Conservation (phyloP, 2,888 invertebrate species). For the Antheraea assamensis region DNA sequence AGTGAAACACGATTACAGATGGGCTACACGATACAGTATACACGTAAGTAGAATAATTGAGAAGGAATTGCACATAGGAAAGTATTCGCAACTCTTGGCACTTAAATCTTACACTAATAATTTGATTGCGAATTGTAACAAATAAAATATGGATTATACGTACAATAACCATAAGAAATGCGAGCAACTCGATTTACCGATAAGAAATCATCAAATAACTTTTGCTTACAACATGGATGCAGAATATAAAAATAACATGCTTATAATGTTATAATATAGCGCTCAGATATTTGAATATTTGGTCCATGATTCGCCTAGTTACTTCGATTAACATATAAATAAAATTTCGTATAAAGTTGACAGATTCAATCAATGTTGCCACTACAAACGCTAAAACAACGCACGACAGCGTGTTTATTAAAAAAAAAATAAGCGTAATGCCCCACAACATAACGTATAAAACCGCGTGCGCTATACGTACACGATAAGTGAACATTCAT, state of each 20-base stretch:
- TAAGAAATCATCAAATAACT: background rate
- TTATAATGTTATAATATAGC: slow-evolving; percentile 2
- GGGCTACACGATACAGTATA: slow-evolving; percentile 26
- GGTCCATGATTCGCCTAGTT: slow-evolving; percentile 10
- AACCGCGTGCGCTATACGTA: slow-evolving; percentile 29
- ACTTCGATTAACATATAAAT: background rate
- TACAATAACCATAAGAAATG: background rate
- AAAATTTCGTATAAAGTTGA: slow-evolving; percentile 5
- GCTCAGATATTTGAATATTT: slow-evolving; percentile 12
- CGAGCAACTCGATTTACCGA: background rate
- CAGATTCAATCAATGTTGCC: slow-evolving; percentile 1
- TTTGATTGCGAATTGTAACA: slow-evolving; percentile 14
- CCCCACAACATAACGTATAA: slow-evolving; percentile 23
- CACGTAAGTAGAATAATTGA: slow-evolving; percentile 59
- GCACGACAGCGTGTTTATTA: background rate
- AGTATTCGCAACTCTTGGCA: slow-evolving; percentile 74
- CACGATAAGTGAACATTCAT: slow-evolving; percentile 41
- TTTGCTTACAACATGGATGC: background rate
- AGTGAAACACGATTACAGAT: background rate
- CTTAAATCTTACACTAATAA: slow-evolving; percentile 73
- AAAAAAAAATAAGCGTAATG: slow-evolving; percentile 25
- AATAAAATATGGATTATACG: background rate
- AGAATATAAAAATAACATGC: background rate
- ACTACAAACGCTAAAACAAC: background rate
- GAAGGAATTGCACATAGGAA: slow-evolving; percentile 75